Conservation (phyloP, 30 jellyfish, hydroid and myxozoan genomes). For the Morbakka virulenta region DNA sequence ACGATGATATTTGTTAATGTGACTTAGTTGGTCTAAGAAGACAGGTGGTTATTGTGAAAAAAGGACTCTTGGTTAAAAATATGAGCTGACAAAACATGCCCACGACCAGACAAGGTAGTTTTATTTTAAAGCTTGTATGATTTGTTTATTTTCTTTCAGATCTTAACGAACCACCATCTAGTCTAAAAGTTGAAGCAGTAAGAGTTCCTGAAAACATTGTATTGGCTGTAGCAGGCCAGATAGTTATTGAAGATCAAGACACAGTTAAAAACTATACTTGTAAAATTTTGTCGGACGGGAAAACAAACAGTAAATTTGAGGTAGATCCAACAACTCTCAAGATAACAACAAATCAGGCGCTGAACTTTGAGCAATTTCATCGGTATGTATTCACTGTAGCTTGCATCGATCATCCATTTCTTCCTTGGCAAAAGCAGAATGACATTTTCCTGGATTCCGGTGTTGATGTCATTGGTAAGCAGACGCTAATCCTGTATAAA, state of each 20-base stretch:
- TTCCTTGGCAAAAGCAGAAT: conserved; percentile 3
- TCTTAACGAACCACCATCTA: conserved; percentile 73
- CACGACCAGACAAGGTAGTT: background rate
- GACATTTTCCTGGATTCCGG: conserved; percentile 24
- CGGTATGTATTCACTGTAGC: conserved; percentile 17
- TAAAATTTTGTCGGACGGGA: conserved; percentile 8
- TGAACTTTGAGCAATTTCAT: conserved; percentile 39
- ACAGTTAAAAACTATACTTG: conserved; percentile 39
- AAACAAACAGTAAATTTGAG: conserved; percentile 13
- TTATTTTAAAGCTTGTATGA: background rate
- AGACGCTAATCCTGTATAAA: no score
- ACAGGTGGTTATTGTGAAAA: no score
- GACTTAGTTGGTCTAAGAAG: no score
- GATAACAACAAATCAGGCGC: conserved; percentile 18
- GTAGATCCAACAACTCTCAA: conserved; percentile 12
- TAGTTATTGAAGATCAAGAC: conserved; percentile 64
- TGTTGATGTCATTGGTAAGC: conserved; percentile 45
- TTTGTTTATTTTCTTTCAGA: conserved; percentile 12
- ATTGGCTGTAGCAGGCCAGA: conserved; percentile 24
- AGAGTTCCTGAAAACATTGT: conserved; percentile 26
- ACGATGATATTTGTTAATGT: no score
- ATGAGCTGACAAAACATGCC: background rate
- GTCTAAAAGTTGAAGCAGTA: background rate
- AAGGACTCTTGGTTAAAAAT: no score
- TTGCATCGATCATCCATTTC: conserved; percentile 34